phyloP scores from a whole-genome alignment of 35 echinoderm and acorn worm species.

The Heliocidaris tuberculata region DNA sequence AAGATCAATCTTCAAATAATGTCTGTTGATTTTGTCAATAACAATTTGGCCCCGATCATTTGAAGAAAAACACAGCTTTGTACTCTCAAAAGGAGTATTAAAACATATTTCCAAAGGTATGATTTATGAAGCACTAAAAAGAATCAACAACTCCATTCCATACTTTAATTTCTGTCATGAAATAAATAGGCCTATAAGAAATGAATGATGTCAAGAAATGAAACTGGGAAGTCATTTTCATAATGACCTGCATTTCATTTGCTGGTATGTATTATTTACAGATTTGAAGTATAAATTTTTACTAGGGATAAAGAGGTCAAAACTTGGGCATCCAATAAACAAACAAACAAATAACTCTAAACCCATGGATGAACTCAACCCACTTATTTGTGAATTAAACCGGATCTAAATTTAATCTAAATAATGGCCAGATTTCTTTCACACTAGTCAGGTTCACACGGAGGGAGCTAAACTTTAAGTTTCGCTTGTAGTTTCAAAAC shows the following conservation, averaged over 20 bases:
- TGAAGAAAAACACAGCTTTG: not conserved
- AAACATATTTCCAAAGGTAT: not conserved
- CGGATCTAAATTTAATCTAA: too few relatives aligned
- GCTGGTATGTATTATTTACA: not conserved
- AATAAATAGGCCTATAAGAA: not conserved
- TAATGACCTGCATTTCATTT: not conserved
- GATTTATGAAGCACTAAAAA: not conserved
- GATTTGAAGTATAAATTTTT: not conserved
- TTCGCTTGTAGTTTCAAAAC: too few relatives aligned
- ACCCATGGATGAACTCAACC: too few relatives aligned
- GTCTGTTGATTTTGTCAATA: not conserved
- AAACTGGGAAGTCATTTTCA: not conserved
- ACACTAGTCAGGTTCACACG: too few relatives aligned
- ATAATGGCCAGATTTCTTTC: too few relatives aligned
- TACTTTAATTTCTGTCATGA: not conserved
- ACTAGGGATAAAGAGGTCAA: too few relatives aligned
- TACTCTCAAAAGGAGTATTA: not conserved
- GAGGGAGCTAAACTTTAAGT: too few relatives aligned
- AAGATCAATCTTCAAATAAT: not conserved
- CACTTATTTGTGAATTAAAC: too few relatives aligned
- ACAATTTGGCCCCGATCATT: not conserved
- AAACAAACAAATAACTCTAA: too few relatives aligned
- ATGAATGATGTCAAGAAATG: not conserved
- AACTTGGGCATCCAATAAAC: too few relatives aligned
- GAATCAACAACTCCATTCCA: not conserved